Base-by-base conservation (phyloP, 2,113 vertebrate species). In the Ploceus nigricollis region DNA sequence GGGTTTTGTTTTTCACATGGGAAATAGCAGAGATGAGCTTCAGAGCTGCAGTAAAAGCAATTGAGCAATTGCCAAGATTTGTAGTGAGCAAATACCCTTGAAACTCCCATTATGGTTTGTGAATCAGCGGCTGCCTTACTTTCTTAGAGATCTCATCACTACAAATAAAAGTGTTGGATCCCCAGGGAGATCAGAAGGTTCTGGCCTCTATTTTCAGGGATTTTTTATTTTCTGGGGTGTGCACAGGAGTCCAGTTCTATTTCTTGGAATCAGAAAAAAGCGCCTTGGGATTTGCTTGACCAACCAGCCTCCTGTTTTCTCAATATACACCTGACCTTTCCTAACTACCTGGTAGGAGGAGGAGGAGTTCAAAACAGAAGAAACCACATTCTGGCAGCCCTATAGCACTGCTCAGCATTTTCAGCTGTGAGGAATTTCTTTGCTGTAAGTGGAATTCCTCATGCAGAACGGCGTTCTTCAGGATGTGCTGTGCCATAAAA, bases 111-210 rank as follows among this genome's bases (percentile, higher is more conserved):
- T 91, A 93, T 56, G 88, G 87, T 89, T 85, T 87, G 66, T 94
- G 96, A 94, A 92, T 94, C 94, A 94, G 83, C 64, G 5, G 2
- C 79, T 90, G 66, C 54, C 86, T 77, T 50, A 42, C 51, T 85
- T 93, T 95, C 80, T 91, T 69, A 80, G 90, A 91, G 93, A 95
- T 96, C 93, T 11, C 82, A 96, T 94, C 92, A 88, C 82, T 68
- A 48, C 60, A 92, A 90, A 91, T 93, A 90, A 90, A 90, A 88
- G 58, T 48, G 42, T 19, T 85, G 58, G 71, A 83, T 77, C 50
- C 58, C 79, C 21, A 6, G 44, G 44, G 68, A 90, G 88, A 95
- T 92, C 68, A 94, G 85, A 90, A 54, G 80, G 80, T 68, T 90
- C 72, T 90, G 71, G 75, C 68, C 64, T 96, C 66, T 78, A 14